These are phyloP conservation scores for Xiphydria camelus DNA, from an alignment of 2,888 invertebrate species.

Conservation along the genomic window DNA sequence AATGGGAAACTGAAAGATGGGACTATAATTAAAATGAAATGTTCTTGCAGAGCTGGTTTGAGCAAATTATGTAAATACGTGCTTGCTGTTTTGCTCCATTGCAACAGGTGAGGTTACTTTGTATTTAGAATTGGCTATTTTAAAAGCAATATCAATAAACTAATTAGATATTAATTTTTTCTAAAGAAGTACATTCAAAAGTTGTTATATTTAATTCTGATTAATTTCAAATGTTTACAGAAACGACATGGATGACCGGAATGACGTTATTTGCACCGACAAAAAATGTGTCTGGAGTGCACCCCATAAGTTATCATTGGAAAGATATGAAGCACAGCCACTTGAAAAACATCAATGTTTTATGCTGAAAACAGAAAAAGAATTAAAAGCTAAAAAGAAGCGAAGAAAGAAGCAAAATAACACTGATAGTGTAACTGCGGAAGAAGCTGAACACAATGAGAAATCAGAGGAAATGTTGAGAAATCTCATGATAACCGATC, in stretches of 20 bases:
- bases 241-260: conserved; percentile 10
- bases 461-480: no score
- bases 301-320: conserved; percentile 2
- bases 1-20: no score
- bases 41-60: no score
- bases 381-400: no score
- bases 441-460: background rate
- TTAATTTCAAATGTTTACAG: conserved; percentile 7
- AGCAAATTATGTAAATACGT: conserved; percentile 6
- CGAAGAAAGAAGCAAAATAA: conserved; percentile 1
- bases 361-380: background rate
- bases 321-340: conserved; percentile 6
- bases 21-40: no score
- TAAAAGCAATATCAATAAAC: no score
- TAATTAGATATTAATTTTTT: no score
- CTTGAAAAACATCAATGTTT: conserved; percentile 4
- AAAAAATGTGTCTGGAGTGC: conserved; percentile 7
- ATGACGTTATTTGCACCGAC: conserved; percentile 3
- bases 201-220: no score
- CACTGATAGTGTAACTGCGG: background rate
- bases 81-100: conserved; percentile 6
- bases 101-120: conserved; percentile 6
- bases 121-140: no score
- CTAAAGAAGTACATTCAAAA: no score
- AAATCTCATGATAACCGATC: no score